These are phyloP conservation scores for Ia io DNA, from an alignment of 2,113 vertebrate genomes.

Conservation along the genomic window DNA sequence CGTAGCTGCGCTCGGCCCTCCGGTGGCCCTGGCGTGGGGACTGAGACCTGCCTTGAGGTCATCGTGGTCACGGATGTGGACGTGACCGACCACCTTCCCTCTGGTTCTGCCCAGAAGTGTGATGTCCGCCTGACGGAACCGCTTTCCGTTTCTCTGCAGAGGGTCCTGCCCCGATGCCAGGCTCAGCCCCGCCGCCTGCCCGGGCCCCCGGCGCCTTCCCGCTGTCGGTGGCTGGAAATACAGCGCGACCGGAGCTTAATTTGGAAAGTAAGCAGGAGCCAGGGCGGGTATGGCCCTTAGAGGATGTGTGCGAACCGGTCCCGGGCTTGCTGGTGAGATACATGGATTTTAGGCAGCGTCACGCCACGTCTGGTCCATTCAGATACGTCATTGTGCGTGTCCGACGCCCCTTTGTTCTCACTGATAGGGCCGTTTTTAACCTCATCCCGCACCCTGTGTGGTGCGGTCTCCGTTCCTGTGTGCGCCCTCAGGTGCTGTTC, in stretches of 20 bases:
- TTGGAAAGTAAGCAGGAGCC: not conserved
- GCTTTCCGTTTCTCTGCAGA: no score
- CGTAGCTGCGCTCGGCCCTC: no score
- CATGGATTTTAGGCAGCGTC: not conserved
- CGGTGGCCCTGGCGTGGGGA: no score
- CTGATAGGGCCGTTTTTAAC: not conserved
- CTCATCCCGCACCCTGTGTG: slow-evolving; percentile 58
- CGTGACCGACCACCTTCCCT: no score
- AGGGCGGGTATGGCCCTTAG: not conserved
- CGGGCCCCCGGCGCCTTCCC: no score
- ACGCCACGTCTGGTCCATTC: not conserved
- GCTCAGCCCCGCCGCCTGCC: no score
- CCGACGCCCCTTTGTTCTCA: not conserved
- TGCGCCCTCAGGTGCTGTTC: slow-evolving; percentile 88
- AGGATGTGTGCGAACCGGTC: not conserved
- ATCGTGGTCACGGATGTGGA: no score
- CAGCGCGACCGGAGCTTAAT: not conserved
- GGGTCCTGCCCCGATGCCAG: no score
- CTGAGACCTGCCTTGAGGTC: no score
- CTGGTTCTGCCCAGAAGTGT: no score
- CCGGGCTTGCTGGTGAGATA: not conserved
- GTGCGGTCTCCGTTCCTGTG: slow-evolving; percentile 91
- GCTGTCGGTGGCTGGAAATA: not conserved
- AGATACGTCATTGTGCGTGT: not conserved
- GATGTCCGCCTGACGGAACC: no score